Evolutionary conservation across 2,113 vertebrate species (phyloP), one percentile per base, ranked within the genome.

Genomic region (Cavia porcellus): DNA sequence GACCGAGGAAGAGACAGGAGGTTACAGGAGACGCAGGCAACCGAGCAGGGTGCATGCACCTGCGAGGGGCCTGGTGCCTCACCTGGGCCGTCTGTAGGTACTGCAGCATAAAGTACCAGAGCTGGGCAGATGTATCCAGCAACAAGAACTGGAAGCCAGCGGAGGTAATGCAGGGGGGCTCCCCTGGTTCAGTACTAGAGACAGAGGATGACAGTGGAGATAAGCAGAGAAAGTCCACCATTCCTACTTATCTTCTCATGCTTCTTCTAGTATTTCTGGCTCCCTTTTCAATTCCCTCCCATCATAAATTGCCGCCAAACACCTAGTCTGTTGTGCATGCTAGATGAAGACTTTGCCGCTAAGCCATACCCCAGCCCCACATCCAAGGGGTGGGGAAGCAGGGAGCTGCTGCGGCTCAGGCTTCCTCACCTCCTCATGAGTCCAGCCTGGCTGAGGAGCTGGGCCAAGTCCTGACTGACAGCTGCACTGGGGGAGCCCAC

Each of bases 71-170:
- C 74, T 47, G 47, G 14, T 19, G 57, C 55, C 98, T 96, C 93
- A 99, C 99, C 99, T 99, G 99, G 25, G 99, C 99, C 1, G 99
- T 99, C 96, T 99, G 99, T 93, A 99, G 99, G 96, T 99, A 99
- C 98, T 99, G 99, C 85, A 99, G 98, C 92, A 99, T 99, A 95
- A 99, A 99, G 98, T 99, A 99, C 99, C 99, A 99, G 30, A 99
- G 98, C 98, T 99, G 99, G 86, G 99, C 99, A 15, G 99, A 98
- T 0, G 99, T 99, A 98, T 99, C 99, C 96, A 99, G 97, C 0
- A 99, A 97, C 47, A 99, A 98, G 98, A 99, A 99, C 98, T 99
- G 99, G 98, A 99, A 99, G 62, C 99, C 99, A 0, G 99, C 99
- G 0, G 99, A 99, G 7, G 99, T 99, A 97, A 99, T 99, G 91